Conservation (phyloP, 2,113 vertebrate genomes). For the Lynx canadensis region DNA sequence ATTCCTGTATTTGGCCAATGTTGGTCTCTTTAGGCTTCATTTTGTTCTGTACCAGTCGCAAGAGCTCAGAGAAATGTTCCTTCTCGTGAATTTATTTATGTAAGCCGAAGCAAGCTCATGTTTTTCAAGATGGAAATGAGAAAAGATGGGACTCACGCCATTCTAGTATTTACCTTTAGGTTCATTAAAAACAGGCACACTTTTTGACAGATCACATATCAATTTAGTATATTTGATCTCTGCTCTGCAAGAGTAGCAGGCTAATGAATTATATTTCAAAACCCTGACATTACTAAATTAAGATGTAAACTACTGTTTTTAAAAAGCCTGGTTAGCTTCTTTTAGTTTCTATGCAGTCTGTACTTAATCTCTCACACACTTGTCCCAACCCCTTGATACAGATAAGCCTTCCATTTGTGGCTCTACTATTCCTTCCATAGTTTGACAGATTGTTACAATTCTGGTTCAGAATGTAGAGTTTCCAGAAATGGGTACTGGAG, state of each 20-base stretch:
- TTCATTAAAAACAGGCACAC: background rate
- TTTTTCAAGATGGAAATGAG: slow-evolving; percentile 44
- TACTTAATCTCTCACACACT: background rate
- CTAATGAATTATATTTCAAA: slow-evolving; percentile 44
- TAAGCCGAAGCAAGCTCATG: background rate
- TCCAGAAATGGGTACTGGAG: background rate
- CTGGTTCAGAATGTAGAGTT: slow-evolving; percentile 34
- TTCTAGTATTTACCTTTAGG: background rate
- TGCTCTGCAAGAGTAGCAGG: background rate
- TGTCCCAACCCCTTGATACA: background rate
- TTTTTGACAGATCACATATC: background rate
- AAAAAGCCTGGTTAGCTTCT: background rate
- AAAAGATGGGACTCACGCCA: background rate
- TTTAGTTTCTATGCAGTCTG: background rate
- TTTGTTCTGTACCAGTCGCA: background rate
- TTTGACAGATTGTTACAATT: background rate
- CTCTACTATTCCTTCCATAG: background rate
- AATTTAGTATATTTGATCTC: background rate
- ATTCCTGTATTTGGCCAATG: background rate
- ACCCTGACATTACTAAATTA: slow-evolving; percentile 30
- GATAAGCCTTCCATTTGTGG: slow-evolving; percentile 6
- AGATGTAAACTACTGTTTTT: slow-evolving; percentile 3
- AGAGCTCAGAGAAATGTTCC: background rate
- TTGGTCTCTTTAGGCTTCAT: background rate
- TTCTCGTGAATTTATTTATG: slow-evolving; percentile 6